Percentiles rank a stretch among this genome's conserved stretches.
These are phyloP conservation scores for Phalacrocorax brasilianus DNA, from an alignment of 2,113 vertebrate species.

Conservation along the genomic window DNA sequence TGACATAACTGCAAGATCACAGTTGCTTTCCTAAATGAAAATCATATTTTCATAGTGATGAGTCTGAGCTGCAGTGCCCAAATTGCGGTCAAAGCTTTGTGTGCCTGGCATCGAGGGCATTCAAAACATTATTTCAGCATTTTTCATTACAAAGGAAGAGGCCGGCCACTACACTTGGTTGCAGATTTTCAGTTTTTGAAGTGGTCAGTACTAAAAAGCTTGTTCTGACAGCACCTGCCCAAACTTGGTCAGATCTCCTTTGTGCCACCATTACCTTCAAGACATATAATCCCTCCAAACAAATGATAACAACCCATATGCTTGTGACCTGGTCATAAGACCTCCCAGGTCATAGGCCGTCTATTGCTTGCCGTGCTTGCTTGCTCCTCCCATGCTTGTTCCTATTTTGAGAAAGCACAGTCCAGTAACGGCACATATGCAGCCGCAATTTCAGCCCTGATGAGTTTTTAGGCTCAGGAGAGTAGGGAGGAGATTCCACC, in stretches of 20 bases:
- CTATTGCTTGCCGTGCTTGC: not conserved
- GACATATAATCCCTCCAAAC: not conserved
- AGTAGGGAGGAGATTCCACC: not conserved
- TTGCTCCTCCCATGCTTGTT: not conserved
- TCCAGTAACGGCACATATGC: not conserved
- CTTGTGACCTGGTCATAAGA: not conserved
- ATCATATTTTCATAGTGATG: not conserved
- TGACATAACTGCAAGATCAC: not conserved
- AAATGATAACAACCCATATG: not conserved
- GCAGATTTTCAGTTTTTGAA: not conserved
- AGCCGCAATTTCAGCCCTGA: not conserved
- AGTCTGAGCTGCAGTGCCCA: not conserved
- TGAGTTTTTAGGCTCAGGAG: not conserved
- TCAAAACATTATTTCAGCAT: not conserved
- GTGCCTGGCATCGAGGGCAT: not conserved
- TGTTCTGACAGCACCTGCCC: not conserved
- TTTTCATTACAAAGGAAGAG: not conserved
- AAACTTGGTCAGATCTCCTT: not conserved
- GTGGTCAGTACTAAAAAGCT: not conserved
- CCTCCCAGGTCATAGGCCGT: no score
- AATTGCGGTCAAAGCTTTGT: not conserved
- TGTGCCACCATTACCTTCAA: not conserved
- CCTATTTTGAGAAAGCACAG: not conserved
- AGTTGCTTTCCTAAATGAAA: not conserved
- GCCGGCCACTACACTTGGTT: rapidly evolving